Evolutionary conservation across 2,888 invertebrate genomes (phyloP), one percentile per base, ranked within the genome.

Genomic region (Melanotus villosus): DNA sequence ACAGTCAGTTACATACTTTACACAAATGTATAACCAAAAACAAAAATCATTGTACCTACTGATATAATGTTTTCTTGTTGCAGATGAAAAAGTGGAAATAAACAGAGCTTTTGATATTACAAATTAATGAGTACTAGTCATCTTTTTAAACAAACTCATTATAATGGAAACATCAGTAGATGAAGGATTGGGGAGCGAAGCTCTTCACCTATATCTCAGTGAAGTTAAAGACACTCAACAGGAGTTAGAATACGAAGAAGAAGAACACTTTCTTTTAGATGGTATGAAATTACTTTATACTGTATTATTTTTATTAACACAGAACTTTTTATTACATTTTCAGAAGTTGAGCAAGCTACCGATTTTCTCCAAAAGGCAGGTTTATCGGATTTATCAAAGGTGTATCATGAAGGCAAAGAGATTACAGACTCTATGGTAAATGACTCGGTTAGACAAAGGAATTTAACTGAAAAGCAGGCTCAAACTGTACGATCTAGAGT

Each of bases 341-440:
- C 16, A 92, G 93, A 93, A 84, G 93, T 92, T 73, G 92, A 93
- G 83, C 88, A 90, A 79, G 93, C 93, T 79, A 89, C 91, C 7
- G 92, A 92, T 83, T 93, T 93, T 91, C 86, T 93, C 54, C 89
- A 90, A 69, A 88, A 91, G 26, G 93, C 92, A 0, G 94, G 93
- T 0, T 87, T 93, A 77, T 89, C 89, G 0, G 90, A 91, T 75
- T 86, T 94, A 73, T 89, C 91, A 56, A 91, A 90, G 74, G 89
- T 91, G 12, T 91, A 91, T 87, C 89, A 90, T 81, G 89, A 89
- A 32, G 92, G 92, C 19, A 87, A 89, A 78, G 90, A 90, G 80
- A 90, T 91, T 71, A 85, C 88, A 43, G 90, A 91, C 81, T 87
- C 88, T 70, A 88, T 91, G 82, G 87, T 92, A 83, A 88, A 89